Conservation (phyloP, 2,888 invertebrate species). For the Uropetala carovei region DNA sequence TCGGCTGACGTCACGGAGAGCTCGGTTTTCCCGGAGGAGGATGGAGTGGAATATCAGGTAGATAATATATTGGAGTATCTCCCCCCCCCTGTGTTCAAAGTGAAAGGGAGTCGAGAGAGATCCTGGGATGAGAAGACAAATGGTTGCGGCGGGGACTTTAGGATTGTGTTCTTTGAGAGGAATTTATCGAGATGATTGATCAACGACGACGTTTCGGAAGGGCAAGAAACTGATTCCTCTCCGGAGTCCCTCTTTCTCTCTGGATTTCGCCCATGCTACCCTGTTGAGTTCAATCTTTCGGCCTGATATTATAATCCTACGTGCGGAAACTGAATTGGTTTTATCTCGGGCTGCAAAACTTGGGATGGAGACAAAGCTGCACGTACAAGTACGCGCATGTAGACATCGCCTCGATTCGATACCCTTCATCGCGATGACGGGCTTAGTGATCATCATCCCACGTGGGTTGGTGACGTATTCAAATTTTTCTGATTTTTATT, state of each 20-base stretch:
- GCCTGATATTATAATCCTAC: background rate
- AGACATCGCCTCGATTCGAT: background rate
- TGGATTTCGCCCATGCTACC: background rate
- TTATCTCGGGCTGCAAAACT: background rate
- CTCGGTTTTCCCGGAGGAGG: too few species aligned
- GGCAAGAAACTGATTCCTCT: slow-evolving; percentile 1
- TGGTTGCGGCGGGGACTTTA: background rate
- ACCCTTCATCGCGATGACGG: too few species aligned
- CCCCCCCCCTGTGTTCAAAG: background rate
- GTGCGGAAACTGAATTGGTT: background rate
- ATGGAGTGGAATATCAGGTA: background rate
- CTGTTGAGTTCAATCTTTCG: background rate
- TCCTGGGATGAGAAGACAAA: background rate
- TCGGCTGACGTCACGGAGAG: too few species aligned
- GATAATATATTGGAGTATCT: background rate
- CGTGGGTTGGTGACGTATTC: too few species aligned
- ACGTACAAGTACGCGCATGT: background rate
- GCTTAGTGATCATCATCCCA: too few species aligned
- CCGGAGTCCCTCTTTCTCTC: background rate
- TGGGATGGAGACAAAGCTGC: background rate
- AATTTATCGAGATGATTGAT: background rate
- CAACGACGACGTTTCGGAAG: background rate
- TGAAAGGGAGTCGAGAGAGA: background rate
- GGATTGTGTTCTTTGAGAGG: background rate
- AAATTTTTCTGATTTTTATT: too few species aligned